phyloP scores from a whole-genome alignment of 2,113 vertebrate genomes.

The Xyliphius kryptos region DNA sequence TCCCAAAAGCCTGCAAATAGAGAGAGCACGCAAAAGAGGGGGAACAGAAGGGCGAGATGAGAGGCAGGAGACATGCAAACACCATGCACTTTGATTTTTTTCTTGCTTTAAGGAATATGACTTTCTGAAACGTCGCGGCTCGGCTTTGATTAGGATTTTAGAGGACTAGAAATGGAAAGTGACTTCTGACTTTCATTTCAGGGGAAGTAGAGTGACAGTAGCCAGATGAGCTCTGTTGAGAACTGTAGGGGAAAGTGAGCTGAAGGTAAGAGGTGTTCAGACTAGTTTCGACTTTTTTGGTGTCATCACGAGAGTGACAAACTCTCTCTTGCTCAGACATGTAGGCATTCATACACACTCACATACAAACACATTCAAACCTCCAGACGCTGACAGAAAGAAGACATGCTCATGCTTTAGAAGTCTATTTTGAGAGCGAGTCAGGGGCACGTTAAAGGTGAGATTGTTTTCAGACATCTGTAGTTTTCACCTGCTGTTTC shows the following conservation, averaged over 20 bases:
- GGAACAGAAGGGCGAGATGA: conserved; percentile 50
- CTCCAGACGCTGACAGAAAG: conserved; percentile 35
- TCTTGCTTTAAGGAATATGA: conserved; percentile 23
- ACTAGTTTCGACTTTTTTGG: conserved; percentile 19
- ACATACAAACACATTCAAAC: conserved; percentile 31
- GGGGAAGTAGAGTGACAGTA: conserved; percentile 52
- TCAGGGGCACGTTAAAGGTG: conserved; percentile 28
- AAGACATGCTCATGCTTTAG: conserved; percentile 21
- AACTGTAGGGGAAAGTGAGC: conserved; percentile 52
- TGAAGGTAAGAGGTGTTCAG: conserved; percentile 53
- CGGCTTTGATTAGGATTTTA: conserved; percentile 20
- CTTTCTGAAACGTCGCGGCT: conserved; percentile 7
- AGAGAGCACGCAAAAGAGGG: conserved; percentile 67
- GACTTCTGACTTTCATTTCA: conserved; percentile 38
- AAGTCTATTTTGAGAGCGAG: conserved; percentile 36
- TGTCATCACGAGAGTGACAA: conserved; percentile 38
- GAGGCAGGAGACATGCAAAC: conserved; percentile 37
- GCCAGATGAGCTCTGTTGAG: conserved; percentile 54
- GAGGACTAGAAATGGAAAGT: conserved; percentile 19
- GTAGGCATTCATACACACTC: conserved; percentile 8
- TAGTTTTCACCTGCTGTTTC: conserved; percentile 19
- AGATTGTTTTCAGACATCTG: conserved; percentile 28
- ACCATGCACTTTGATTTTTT: conserved; percentile 35
- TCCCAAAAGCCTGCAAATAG: conserved; percentile 75
- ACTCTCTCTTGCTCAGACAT: conserved; percentile 1